These are phyloP conservation scores for Polyommatus icarus DNA, from an alignment of 2,888 invertebrate species.

Conservation along the genomic window DNA sequence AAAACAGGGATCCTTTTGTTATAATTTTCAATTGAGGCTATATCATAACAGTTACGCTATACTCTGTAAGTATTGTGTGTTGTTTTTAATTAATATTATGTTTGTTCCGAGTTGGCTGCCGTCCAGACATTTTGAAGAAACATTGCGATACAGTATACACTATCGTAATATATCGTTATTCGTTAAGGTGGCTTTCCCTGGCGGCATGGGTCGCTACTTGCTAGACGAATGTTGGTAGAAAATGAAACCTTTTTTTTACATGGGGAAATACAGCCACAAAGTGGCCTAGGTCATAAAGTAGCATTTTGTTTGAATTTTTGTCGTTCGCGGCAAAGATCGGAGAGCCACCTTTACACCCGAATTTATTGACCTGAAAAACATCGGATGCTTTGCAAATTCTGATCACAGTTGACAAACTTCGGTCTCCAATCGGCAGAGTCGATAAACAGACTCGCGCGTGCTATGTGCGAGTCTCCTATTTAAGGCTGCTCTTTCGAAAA, in stretches of 20 bases:
- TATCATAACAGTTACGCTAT: conserved; percentile 23
- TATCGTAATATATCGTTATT: neutral
- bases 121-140: conserved; percentile 22
- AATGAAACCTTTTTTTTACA: too few species aligned
- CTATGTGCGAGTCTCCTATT: too few species aligned
- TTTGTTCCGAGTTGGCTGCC: neutral
- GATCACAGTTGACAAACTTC: conserved; percentile 18
- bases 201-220: too few species aligned
- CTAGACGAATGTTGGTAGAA: too few species aligned
- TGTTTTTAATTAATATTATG: conserved; percentile 27
- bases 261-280: too few species aligned
- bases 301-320: too few species aligned
- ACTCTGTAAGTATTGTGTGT: conserved; percentile 14
- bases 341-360: neutral
- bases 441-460: too few species aligned
- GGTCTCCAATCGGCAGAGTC: neutral
- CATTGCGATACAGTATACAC: neutral
- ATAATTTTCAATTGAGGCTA: conserved; percentile 20
- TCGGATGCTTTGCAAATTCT: conserved; percentile 20
- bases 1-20: conserved; percentile 19
- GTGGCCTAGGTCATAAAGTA: too few species aligned
- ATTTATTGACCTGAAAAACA: too few species aligned
- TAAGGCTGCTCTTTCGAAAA: too few species aligned
- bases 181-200: neutral
- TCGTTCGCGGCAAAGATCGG: too few species aligned